Evolutionary conservation across 2,888 invertebrate genomes (phyloP).

Genomic region (Dolomedes plantarius): DNA sequence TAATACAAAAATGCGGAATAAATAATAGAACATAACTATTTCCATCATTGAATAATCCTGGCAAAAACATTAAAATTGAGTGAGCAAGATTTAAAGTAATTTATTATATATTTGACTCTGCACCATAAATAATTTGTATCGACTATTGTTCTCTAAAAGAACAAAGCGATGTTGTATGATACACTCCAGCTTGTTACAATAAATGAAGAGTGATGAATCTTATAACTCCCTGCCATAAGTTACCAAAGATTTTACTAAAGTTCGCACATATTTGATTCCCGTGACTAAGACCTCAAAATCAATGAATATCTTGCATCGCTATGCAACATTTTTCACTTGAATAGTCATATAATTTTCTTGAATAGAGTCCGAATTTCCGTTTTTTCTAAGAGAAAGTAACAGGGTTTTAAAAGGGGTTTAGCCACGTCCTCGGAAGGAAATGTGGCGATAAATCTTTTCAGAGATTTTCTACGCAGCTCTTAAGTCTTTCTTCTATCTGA

Average conservation of each 20-base stretch:
- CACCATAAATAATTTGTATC: too few relatives aligned
- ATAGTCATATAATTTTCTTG: not conserved
- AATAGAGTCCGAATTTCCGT: not conserved
- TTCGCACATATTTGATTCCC: not conserved
- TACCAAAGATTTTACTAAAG: not conserved
- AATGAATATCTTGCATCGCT: not conserved
- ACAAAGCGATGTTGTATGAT: too few relatives aligned
- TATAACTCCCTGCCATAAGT: not conserved
- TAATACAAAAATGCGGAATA: too few relatives aligned
- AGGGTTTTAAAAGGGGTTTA: slow-evolving; percentile 15
- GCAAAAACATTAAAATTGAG: too few relatives aligned
- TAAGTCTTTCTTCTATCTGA: slow-evolving; percentile 21
- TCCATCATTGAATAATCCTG: too few relatives aligned
- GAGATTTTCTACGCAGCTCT: slow-evolving; percentile 11
- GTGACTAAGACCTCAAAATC: not conserved
- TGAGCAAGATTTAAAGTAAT: too few relatives aligned
- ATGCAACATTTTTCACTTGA: slow-evolving; percentile 26
- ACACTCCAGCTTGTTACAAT: not conserved
- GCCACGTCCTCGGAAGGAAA: slow-evolving; percentile 6
- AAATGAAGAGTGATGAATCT: slow-evolving; percentile 1
- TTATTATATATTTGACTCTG: too few relatives aligned
- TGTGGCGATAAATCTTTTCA: slow-evolving; percentile 14
- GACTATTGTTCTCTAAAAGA: too few relatives aligned
- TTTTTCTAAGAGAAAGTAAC: slow-evolving; percentile 25
- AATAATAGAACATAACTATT: too few relatives aligned